Evolutionary conservation across 2,888 invertebrate species (phyloP).

Genomic region (Tyria jacobaeae): DNA sequence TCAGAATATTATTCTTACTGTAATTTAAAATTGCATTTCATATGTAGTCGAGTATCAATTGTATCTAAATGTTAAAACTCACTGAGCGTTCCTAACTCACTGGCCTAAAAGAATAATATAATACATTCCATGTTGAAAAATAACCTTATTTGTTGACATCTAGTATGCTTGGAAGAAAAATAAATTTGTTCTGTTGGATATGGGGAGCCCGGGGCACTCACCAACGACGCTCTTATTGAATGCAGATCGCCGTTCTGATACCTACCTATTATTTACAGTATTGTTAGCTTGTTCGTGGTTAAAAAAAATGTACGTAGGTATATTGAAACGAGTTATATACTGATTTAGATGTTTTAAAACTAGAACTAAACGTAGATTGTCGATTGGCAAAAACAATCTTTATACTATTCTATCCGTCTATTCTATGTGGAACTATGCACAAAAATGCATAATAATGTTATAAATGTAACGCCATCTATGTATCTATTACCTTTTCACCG

Average conservation of each 20-base stretch:
- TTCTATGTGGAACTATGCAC: no score
- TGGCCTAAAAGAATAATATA: slow-evolving; percentile 61
- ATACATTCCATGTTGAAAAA: slow-evolving; percentile 76
- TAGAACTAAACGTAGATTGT: no score
- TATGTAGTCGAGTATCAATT: background rate
- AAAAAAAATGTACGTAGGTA: background rate
- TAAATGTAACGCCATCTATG: no score
- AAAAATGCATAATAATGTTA: no score
- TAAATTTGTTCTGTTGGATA: slow-evolving; percentile 79
- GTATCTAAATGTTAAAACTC: background rate
- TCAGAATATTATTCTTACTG: no score
- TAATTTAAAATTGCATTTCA: no score
- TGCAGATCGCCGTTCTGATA: slow-evolving; percentile 62
- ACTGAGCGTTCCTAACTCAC: background rate
- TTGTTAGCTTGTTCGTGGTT: slow-evolving; percentile 25
- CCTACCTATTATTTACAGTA: slow-evolving; percentile 56
- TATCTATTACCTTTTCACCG: no score
- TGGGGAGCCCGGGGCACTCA: slow-evolving; percentile 69
- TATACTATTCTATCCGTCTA: background rate
- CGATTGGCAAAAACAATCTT: background rate
- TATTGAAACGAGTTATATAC: background rate
- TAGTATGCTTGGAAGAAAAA: slow-evolving; percentile 78
- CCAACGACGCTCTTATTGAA: slow-evolving; percentile 73
- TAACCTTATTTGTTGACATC: slow-evolving; percentile 84
- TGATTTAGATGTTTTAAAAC: no score